A percentile compares a stretch with the other conserved stretches of the same genome.
Conservation (phyloP, 2,888 invertebrate genomes). For the Strigamia crassipes region DNA sequence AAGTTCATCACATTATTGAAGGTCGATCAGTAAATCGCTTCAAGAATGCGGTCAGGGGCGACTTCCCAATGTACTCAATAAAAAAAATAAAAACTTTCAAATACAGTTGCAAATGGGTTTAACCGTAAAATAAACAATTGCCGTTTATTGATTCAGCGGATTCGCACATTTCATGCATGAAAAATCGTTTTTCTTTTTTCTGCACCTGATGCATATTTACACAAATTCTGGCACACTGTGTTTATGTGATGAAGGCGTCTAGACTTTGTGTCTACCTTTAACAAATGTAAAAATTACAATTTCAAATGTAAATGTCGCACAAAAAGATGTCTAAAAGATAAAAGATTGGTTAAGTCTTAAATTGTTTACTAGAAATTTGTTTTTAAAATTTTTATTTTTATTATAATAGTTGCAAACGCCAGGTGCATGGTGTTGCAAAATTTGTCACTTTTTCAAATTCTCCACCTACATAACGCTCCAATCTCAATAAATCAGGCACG, state of each 20-base stretch:
- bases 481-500: not conserved
- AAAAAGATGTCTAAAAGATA: too few relatives aligned
- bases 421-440: not conserved
- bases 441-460: not conserved
- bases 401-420: not conserved
- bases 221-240: not conserved
- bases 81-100: not conserved
- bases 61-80: not conserved
- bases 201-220: not conserved
- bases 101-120: not conserved
- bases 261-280: not conserved
- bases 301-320: not conserved
- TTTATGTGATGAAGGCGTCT: not conserved
- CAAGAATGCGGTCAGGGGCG: slow-evolving; percentile 35
- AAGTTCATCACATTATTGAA: slow-evolving; percentile 33
- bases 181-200: not conserved
- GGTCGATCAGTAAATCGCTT: slow-evolving; percentile 15
- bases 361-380: too few relatives aligned
- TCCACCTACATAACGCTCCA: not conserved
- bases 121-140: slow-evolving; percentile 6
- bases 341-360: too few relatives aligned
- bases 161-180: not conserved
- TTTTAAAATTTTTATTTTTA: too few relatives aligned
- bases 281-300: not conserved
- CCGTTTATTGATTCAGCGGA: not conserved